These are phyloP conservation scores for Dascillus cervinus DNA, from an alignment of 2,888 invertebrate genomes.

Conservation along the genomic window DNA sequence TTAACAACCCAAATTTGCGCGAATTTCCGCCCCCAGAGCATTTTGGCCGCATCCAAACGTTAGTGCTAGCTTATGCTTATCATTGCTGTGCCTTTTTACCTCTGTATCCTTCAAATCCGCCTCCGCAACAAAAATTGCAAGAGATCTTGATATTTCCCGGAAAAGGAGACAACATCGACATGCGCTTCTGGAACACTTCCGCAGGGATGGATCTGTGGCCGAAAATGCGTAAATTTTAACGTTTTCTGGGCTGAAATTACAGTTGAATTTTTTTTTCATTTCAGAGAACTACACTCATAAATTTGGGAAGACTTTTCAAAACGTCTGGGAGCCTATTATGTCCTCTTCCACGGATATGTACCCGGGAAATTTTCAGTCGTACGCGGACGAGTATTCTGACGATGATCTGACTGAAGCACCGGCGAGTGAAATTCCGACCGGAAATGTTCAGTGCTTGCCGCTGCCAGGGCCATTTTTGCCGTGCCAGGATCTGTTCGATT, in stretches of 20 bases:
- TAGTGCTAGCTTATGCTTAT: conserved; percentile 89
- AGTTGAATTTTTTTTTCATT: conserved; percentile 24
- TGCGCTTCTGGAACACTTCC: conserved; percentile 73
- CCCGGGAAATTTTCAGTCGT: conserved; percentile 61
- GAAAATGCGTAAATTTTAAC: conserved; percentile 59
- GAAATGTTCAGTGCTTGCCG: conserved; percentile 68
- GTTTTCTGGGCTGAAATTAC: neutral
- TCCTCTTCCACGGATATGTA: conserved; percentile 62
- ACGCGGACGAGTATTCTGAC: conserved; percentile 66
- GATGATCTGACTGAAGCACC: conserved; percentile 42
- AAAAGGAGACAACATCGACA: conserved; percentile 56
- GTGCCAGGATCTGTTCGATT: conserved; percentile 92
- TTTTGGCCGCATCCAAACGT: conserved; percentile 78
- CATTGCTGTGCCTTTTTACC: conserved; percentile 90
- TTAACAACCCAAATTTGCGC: conserved; percentile 80
- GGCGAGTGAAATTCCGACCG: conserved; percentile 34
- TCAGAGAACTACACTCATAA: conserved; percentile 66
- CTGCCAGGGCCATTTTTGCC: conserved; percentile 90
- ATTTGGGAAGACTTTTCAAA: conserved; percentile 61
- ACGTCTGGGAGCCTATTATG: conserved; percentile 62
- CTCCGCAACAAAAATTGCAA: conserved; percentile 45
- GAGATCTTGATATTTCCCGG: conserved; percentile 65
- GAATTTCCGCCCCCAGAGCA: conserved; percentile 82
- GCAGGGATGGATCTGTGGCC: conserved; percentile 77
- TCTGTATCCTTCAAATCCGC: conserved; percentile 48